phyloP scores from a whole-genome alignment of 2,888 invertebrate species.

The Odontomyia ornata region DNA sequence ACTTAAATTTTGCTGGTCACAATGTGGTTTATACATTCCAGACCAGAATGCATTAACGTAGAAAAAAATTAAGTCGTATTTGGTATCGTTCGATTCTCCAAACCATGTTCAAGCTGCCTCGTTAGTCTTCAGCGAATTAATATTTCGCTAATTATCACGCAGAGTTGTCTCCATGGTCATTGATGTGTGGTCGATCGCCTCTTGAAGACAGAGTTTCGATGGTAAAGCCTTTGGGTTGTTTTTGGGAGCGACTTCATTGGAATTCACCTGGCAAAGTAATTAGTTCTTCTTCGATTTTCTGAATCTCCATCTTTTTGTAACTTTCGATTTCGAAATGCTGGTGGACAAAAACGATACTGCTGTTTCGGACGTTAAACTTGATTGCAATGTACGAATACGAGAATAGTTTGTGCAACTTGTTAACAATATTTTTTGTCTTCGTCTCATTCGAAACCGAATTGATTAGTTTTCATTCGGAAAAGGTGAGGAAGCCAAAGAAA shows the following conservation, averaged over 20 bases:
- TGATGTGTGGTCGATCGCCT: slow-evolving; percentile 1
- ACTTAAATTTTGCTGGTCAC: background rate
- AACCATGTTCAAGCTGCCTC: background rate
- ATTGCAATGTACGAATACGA: slow-evolving; percentile 10
- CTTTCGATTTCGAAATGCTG: slow-evolving; percentile 19
- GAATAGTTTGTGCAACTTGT: slow-evolving; percentile 3
- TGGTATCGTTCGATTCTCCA: background rate
- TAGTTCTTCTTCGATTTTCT: background rate
- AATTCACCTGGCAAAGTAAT: slow-evolving; percentile 16
- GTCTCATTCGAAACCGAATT: background rate
- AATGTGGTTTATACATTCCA: slow-evolving; percentile 3
- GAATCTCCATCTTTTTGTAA: background rate
- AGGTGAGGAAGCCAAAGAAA: slow-evolving; percentile 26
- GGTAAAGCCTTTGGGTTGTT: background rate
- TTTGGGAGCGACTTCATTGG: background rate
- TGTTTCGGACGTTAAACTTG: background rate
- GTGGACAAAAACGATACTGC: background rate
- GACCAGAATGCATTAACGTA: background rate
- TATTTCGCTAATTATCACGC: slow-evolving; percentile 32
- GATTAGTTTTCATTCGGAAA: slow-evolving; percentile 8
- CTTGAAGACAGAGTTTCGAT: background rate
- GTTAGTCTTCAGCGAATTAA: slow-evolving; percentile 2
- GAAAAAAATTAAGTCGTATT: background rate
- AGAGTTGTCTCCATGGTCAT: slow-evolving; percentile 11
- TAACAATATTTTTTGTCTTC: background rate